Conservation (phyloP, 1,140 invertebrate species). For the Bombus confusus region DNA sequence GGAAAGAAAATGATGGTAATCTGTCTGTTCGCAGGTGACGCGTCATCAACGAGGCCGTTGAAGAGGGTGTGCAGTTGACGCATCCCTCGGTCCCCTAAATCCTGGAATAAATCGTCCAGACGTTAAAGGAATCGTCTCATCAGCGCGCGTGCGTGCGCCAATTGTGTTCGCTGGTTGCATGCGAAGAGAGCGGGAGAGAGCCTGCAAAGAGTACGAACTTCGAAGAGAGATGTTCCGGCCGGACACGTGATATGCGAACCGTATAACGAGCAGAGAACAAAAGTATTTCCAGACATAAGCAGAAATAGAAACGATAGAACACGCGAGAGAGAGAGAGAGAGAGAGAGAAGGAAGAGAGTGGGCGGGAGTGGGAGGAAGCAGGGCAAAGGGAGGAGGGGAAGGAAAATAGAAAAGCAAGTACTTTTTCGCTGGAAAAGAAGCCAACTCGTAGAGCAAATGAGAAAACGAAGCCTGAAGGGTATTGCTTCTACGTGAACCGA, state of each 20-base stretch:
- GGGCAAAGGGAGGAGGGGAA: slow-evolving; percentile 1
- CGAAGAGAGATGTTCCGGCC: slow-evolving; percentile 18
- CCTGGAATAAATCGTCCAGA: slow-evolving; percentile 33
- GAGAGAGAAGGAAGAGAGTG: not conserved
- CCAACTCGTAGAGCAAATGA: not conserved
- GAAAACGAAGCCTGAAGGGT: not conserved
- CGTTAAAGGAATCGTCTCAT: slow-evolving; percentile 25
- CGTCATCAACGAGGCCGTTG: slow-evolving; percentile 74
- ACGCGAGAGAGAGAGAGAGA: not conserved
- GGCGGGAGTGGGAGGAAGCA: not conserved
- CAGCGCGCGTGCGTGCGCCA: slow-evolving; percentile 24
- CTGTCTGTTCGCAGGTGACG: slow-evolving; percentile 72
- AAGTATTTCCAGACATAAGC: slow-evolving; percentile 1
- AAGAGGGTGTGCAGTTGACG: slow-evolving; percentile 81
- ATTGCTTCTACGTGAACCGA: slow-evolving; percentile 3
- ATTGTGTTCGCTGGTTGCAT: slow-evolving; percentile 1
- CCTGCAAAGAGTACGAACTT: slow-evolving; percentile 20
- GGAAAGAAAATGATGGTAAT: no score
- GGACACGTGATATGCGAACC: slow-evolving; percentile 14
- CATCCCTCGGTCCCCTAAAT: slow-evolving; percentile 69
- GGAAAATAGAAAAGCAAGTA: not conserved
- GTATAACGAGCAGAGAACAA: not conserved
- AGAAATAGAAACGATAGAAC: not conserved
- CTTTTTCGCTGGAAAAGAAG: not conserved
- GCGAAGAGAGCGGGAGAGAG: not conserved